A percentile compares a stretch with the other conserved stretches of the same genome.
phyloP scores from a whole-genome alignment of 2,888 invertebrate species.

The Synanthedon formicaeformis region DNA sequence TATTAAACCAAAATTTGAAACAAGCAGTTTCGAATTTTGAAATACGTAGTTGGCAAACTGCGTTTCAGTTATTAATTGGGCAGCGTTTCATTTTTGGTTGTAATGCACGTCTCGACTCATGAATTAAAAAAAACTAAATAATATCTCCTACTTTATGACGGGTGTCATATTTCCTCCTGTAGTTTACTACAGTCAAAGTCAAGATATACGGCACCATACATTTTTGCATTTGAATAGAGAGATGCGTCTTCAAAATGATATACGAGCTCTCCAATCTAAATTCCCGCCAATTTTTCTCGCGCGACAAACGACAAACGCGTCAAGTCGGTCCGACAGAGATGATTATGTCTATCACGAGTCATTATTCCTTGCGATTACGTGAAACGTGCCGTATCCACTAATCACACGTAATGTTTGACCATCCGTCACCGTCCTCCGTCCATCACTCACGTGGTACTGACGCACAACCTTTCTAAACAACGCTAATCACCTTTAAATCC shows the following conservation, averaged over 20 bases:
- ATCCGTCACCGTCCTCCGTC: constrained; percentile 44
- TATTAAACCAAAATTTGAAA: too few relatives aligned
- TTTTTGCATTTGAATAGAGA: neutral
- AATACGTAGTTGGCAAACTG: too few relatives aligned
- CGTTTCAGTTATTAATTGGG: too few relatives aligned
- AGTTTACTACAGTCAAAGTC: too few relatives aligned
- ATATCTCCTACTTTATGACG: too few relatives aligned
- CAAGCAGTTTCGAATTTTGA: too few relatives aligned
- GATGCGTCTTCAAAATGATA: neutral
- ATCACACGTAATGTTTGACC: constrained; percentile 51
- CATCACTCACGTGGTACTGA: constrained; percentile 47
- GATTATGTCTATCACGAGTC: constrained; percentile 31
- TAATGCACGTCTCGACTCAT: too few relatives aligned
- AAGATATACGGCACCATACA: too few relatives aligned
- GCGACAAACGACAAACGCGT: constrained; percentile 7
- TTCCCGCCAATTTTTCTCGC: constrained; percentile 1
- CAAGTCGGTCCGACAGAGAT: constrained; percentile 4
- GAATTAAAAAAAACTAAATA: too few relatives aligned
- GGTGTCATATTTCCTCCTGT: too few relatives aligned
- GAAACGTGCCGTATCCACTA: constrained; percentile 46
- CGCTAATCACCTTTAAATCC: constrained; percentile 11
- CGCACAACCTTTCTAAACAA: constrained; percentile 14
- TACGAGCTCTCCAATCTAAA: neutral
- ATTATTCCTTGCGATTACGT: constrained; percentile 50
- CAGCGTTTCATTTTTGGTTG: too few relatives aligned